Evolutionary conservation across 2,888 invertebrate genomes (phyloP), one percentile per base, ranked within the genome.

Genomic region (Drosophila mimica): DNA sequence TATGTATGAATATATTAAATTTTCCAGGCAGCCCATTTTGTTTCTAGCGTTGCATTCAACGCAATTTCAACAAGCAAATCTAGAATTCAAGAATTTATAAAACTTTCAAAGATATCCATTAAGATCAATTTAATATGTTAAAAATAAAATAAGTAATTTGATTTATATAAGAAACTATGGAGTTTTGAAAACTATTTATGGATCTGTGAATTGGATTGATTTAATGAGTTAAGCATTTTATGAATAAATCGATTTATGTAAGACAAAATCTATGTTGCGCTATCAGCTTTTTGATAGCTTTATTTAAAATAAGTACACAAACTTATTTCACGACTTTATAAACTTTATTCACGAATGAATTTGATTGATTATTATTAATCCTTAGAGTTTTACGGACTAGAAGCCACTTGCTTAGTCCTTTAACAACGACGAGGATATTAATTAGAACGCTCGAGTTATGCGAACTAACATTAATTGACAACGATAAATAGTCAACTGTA

Each of bases 1-100:
- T 66, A 74, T 70, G 73, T 62, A 77, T 68, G 65, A 63, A 81
- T 63, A 36, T 54, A 66, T 69, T 63, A 58, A 66, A 67, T 59
- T 74, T 62, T 11, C 25, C 28, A n/a, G n/a, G 11, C 4, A 52
- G 4, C 7, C 7, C 33, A 17, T 13, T 15, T n/a, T 58, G 34
- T 20, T 58, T 60, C 38, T 34, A 28, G 13, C 13, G 49, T 53
- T 34, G 43, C 28, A 28, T 38, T 64, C 25, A n/a, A 15, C 9
- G n/a, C 31, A 43, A 40, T 30, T 48, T 33, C 25, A 3, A 25
- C 13, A 5, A 4, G 11, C 11, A 49, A 40, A 13, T 17, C 15
- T 25, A 17, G 3, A 6, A 13, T 15, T 6, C 0, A 20, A 28
- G 17, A 38, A 56, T 28, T 28, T 30, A 15, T n/a, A 4, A n/a